Evolutionary conservation across 2,797 vertebrate species (phyloP).

Genomic region (Acanthornis magna): DNA sequence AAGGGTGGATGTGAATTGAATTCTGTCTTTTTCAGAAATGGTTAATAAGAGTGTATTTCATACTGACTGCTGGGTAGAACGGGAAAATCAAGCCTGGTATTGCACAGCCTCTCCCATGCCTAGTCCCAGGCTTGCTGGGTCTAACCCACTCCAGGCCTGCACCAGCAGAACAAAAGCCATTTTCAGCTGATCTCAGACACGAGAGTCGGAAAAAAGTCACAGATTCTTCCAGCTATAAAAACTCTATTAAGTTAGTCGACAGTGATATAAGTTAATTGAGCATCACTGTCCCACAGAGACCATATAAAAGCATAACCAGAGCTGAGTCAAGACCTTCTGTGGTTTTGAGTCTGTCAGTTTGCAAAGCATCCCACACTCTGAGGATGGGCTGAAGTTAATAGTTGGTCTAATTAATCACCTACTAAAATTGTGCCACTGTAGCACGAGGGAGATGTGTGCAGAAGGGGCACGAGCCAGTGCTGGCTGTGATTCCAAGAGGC

Average conservation of each 20-base stretch:
- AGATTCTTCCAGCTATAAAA: neutral
- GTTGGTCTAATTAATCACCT: neutral
- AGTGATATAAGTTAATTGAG: slow-evolving; percentile 29
- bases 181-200: neutral
- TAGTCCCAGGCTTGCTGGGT: neutral
- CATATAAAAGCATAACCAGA: neutral
- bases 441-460: neutral
- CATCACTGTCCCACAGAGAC: neutral
- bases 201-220: neutral
- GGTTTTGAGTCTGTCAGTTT: neutral
- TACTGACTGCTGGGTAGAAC: neutral
- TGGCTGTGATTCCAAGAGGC: neutral
- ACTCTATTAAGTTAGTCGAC: neutral
- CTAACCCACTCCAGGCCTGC: neutral
- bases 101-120: neutral
- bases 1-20: neutral
- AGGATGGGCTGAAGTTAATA: neutral
- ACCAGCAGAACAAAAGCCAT: neutral
- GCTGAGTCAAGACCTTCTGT: neutral
- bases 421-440: neutral
- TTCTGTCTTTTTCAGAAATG: neutral
- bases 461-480: neutral
- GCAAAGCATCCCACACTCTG: neutral
- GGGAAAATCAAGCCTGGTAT: neutral
- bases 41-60: neutral